Conservation (phyloP, 2,888 invertebrate species). For the Orgyia antiqua region DNA sequence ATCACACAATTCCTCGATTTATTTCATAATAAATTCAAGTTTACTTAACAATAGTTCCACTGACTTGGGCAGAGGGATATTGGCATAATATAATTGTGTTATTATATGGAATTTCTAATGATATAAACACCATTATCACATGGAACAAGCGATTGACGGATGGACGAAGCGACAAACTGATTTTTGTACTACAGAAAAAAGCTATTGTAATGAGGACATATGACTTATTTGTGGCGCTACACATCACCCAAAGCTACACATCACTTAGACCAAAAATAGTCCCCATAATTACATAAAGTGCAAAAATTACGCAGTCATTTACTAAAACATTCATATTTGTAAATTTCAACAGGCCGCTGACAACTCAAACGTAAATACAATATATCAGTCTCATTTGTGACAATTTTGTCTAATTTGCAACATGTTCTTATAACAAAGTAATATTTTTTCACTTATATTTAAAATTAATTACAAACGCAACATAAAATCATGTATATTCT, state of each 20-base stretch:
- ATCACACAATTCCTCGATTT: constrained; percentile 49
- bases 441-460: constrained; percentile 21
- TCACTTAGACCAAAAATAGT: no score
- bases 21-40: constrained; percentile 26
- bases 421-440: constrained; percentile 15
- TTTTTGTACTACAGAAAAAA: constrained; percentile 42
- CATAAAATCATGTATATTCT: constrained; percentile 9
- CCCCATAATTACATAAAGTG: no score
- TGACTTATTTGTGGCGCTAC: no score
- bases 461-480: constrained; percentile 34
- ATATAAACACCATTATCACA: constrained; percentile 39
- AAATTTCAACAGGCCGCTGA: constrained; percentile 31
- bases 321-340: constrained; percentile 25
- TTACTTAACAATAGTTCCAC: constrained; percentile 21
- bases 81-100: constrained; percentile 21
- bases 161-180: constrained; percentile 43
- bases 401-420: constrained; percentile 38
- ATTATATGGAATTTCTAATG: constrained; percentile 18
- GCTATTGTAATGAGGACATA: no score
- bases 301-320: no score
- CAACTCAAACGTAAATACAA: constrained; percentile 53
- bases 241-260: no score
- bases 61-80: constrained; percentile 31
- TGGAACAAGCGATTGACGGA: constrained; percentile 53
- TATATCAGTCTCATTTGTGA: constrained; percentile 61